Base-by-base conservation (phyloP, 2,113 vertebrate genomes). In the Python bivittatus region DNA sequence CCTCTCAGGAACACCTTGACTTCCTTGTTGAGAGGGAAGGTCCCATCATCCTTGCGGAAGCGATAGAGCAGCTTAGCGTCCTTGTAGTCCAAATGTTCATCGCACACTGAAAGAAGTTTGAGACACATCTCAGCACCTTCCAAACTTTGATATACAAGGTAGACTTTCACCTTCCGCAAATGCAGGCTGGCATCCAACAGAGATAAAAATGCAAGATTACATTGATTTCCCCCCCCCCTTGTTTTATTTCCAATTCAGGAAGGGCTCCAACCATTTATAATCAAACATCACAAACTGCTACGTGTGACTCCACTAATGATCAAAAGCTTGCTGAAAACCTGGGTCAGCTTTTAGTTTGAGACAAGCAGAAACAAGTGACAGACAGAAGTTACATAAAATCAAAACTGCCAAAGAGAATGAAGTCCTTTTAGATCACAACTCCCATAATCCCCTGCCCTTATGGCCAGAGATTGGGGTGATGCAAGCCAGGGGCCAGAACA, bases 41-140 rank as follows among this genome's bases (percentile, higher is more conserved):
- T 99, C 27, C 98, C 98, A 0, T 99, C 98, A 0, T 99, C 98
- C 95, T 98, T 98, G 68, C 98, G 98, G 95, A 99, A 99, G 90
- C 98, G 98, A 90, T 99, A 99, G 23, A 99, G 97, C 88, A 98
- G 97, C 94, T 98, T 98, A 93, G 98, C 98, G 2, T 99, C 98
- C 96, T 98, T 98, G 96, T 98, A 98, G 25, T 97, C 94, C 0
- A 95, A 94, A 95, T 98, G 97, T 93, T 98, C 98, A 1, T 99
- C 98, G 42, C 98, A 99, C 27, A 98, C 98, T 99, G 96, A 0
- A 94, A 56, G 53, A 0, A 0, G 1, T 95, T 20, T 4, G 48
- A 89, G 88, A 22, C 1, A 22, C 84, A 38, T 17, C n/a, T 84
- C 44, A 92, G 86, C 1, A 13, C 22, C 38, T 22, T 7, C 29